Evolutionary conservation across 2,797 vertebrate species (phyloP).

Genomic region (Valencia hispanica): DNA sequence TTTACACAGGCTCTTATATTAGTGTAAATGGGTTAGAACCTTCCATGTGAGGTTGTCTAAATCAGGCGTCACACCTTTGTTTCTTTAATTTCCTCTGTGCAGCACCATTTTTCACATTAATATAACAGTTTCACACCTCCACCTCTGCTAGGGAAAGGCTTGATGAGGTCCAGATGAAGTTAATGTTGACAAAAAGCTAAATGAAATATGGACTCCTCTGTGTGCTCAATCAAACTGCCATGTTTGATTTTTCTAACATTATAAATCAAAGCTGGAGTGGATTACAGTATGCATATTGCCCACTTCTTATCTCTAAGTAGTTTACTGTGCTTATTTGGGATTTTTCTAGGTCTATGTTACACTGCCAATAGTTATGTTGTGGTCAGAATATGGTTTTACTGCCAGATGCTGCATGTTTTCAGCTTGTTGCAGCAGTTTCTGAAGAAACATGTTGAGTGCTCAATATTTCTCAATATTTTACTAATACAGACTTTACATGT

Average conservation of each 20-base stretch:
- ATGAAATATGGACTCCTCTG: slow-evolving; percentile 45
- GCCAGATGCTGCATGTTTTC: slow-evolving; percentile 13
- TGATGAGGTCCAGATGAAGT: slow-evolving; percentile 77
- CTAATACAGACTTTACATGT: not conserved
- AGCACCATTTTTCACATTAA: slow-evolving; percentile 44
- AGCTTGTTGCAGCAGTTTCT: slow-evolving; percentile 9
- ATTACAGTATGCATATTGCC: not conserved
- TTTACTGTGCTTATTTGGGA: not conserved
- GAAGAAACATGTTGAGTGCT: not conserved
- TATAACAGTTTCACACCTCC: slow-evolving; percentile 58
- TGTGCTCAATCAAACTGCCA: slow-evolving; percentile 56
- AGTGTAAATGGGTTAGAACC: slow-evolving; percentile 54
- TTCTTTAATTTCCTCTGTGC: slow-evolving; percentile 71
- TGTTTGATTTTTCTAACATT: slow-evolving; percentile 23
- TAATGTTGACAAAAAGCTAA: slow-evolving; percentile 45
- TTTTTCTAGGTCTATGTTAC: not conserved
- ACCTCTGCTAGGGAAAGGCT: slow-evolving; percentile 35
- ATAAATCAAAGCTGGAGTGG: not conserved
- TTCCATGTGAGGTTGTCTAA: slow-evolving; percentile 42
- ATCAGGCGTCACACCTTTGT: slow-evolving; percentile 73
- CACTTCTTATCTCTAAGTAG: not conserved
- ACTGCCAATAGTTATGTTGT: slow-evolving; percentile 4
- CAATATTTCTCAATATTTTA: not conserved
- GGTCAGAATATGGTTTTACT: slow-evolving; percentile 1
- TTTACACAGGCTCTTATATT: slow-evolving; percentile 47